phyloP scores from a whole-genome alignment of 2,797 vertebrate genomes.

The Rousettus madagascariensis region DNA sequence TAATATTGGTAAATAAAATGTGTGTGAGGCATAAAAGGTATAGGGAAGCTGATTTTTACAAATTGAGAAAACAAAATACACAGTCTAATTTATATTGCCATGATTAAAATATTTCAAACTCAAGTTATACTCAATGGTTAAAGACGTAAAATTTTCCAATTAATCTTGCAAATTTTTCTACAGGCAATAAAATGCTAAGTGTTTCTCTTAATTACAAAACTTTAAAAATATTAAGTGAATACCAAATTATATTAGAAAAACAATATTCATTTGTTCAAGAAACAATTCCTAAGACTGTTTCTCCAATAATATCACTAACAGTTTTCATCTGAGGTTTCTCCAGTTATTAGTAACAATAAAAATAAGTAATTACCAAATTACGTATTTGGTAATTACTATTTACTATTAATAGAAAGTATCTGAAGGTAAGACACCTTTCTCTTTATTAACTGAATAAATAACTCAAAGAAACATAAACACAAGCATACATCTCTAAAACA shows the following conservation, averaged over 20 bases:
- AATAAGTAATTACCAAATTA: neutral
- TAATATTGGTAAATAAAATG: neutral
- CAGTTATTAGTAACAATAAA: neutral
- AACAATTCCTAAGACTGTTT: neutral
- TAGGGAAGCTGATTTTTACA: neutral
- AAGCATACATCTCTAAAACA: neutral
- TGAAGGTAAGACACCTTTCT: neutral
- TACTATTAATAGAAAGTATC: neutral
- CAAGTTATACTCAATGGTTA: neutral
- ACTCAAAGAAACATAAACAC: neutral
- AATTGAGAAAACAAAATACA: neutral
- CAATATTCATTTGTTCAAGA: neutral
- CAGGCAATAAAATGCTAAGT: neutral
- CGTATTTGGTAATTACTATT: neutral
- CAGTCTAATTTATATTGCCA: neutral
- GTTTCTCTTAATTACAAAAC: neutral
- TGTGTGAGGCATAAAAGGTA: neutral
- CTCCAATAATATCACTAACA: neutral
- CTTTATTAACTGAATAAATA: neutral
- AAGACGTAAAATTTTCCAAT: constrained; percentile 5
- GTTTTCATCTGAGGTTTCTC: neutral
- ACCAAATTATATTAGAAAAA: neutral
- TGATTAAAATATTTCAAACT: neutral
- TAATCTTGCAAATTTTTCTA: neutral
- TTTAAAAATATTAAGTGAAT: neutral